These are phyloP conservation scores for Clarias fuscus DNA, from an alignment of 2,797 vertebrate species.

Conservation along the genomic window DNA sequence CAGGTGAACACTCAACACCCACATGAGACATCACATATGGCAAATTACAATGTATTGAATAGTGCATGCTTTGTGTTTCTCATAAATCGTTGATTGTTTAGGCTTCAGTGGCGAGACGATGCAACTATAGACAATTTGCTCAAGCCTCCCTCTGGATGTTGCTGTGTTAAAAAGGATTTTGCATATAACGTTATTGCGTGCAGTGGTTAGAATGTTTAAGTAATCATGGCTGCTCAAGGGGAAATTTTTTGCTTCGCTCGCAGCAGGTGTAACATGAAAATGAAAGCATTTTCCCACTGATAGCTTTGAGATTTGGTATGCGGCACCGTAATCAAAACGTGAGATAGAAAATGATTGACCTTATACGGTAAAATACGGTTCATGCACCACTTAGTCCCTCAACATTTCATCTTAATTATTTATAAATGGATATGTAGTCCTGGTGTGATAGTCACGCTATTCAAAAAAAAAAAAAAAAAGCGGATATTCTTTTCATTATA, in stretches of 20 bases:
- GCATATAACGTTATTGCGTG: neutral
- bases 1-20: slow-evolving; percentile 76
- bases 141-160: neutral
- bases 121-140: neutral
- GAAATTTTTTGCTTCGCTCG: too few relatives aligned
- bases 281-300: neutral
- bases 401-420: neutral
- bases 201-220: neutral
- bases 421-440: neutral
- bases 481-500: neutral
- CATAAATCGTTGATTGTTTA: too few relatives aligned
- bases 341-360: neutral
- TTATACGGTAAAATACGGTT: neutral
- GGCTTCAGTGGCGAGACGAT: neutral
- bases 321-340: neutral
- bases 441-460: neutral
- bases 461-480: neutral
- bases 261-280: neutral
- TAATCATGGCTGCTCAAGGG: neutral
- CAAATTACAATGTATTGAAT: neutral
- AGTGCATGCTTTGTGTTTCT: neutral
- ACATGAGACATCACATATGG: neutral
- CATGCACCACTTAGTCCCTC: neutral
- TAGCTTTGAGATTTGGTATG: neutral
- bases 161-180: neutral